Percentiles rank a stretch among this genome's conserved stretches.
Evolutionary conservation across 2,797 vertebrate species (phyloP).

Genomic region (Huso huso): DNA sequence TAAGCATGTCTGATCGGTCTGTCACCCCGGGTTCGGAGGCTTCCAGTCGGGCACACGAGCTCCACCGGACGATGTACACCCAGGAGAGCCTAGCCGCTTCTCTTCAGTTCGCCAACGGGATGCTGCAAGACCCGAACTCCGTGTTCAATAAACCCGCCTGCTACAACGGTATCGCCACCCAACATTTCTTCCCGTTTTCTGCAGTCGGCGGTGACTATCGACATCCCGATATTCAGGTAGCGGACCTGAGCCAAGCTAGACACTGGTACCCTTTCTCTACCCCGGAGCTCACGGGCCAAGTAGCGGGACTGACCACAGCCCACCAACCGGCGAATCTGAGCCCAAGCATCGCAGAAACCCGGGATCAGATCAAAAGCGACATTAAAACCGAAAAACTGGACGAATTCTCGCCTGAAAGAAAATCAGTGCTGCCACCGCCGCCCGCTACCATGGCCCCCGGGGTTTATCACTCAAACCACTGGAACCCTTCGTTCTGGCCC

Average conservation of each 20-base stretch:
- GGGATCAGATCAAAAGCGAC: constrained; percentile 55
- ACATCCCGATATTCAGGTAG: constrained; percentile 43
- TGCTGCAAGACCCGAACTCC: constrained; percentile 54
- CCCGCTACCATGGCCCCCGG: constrained; percentile 43
- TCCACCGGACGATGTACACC: constrained; percentile 46
- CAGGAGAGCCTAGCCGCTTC: constrained; percentile 46
- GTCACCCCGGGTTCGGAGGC: constrained; percentile 48
- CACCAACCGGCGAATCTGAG: constrained; percentile 50
- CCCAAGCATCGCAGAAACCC: constrained; percentile 47
- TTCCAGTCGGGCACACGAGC: constrained; percentile 50
- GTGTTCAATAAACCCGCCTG: constrained; percentile 52
- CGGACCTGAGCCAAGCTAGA: constrained; percentile 54
- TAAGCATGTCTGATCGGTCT: constrained; percentile 55
- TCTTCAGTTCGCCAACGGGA: constrained; percentile 50
- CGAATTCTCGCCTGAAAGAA: constrained; percentile 27
- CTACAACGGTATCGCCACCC: constrained; percentile 48
- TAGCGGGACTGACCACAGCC: constrained; percentile 41
- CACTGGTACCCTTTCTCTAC: constrained; percentile 62
- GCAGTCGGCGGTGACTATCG: constrained; percentile 50
- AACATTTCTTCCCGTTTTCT: constrained; percentile 59
- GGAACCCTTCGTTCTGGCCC: constrained; percentile 66
- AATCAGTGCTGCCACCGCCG: constrained; percentile 30
- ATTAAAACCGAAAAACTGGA: constrained; percentile 55
- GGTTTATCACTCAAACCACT: constrained; percentile 56
- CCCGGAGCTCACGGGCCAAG: constrained; percentile 58